Evolutionary conservation across 2,888 invertebrate species (phyloP).

Genomic region (Rotaria socialis): DNA sequence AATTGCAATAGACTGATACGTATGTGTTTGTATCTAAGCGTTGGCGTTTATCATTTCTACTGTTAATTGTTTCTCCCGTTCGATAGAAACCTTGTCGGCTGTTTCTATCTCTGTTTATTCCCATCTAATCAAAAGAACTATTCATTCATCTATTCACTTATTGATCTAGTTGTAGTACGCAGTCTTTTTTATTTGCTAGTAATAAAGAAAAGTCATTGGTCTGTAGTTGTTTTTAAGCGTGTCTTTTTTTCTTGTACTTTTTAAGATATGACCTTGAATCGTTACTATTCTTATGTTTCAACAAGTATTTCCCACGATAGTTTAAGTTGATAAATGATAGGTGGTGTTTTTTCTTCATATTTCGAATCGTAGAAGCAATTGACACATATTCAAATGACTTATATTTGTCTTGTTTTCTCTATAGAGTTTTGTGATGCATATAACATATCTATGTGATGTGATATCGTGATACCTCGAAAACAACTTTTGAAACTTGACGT

Average conservation of each 20-base stretch:
- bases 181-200: no score
- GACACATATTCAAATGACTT: no score
- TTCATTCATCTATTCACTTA: slow-evolving; percentile 1
- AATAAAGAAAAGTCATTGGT: neutral
- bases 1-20: neutral
- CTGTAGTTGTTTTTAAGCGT: neutral
- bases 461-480: no score
- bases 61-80: neutral
- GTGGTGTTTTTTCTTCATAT: no score
- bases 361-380: no score
- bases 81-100: slow-evolving; percentile 2
- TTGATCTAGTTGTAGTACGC: neutral
- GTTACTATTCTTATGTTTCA: no score
- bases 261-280: no score
- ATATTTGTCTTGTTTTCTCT: no score
- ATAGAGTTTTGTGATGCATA: neutral
- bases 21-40: neutral
- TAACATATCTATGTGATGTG: neutral
- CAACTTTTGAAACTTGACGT: no score
- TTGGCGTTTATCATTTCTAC: neutral
- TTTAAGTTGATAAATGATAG: no score
- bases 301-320: no score
- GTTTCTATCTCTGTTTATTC: neutral
- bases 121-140: slow-evolving; percentile 13
- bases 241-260: neutral